Conservation (phyloP, 1,140 invertebrate genomes). For the Spodoptera litura region DNA sequence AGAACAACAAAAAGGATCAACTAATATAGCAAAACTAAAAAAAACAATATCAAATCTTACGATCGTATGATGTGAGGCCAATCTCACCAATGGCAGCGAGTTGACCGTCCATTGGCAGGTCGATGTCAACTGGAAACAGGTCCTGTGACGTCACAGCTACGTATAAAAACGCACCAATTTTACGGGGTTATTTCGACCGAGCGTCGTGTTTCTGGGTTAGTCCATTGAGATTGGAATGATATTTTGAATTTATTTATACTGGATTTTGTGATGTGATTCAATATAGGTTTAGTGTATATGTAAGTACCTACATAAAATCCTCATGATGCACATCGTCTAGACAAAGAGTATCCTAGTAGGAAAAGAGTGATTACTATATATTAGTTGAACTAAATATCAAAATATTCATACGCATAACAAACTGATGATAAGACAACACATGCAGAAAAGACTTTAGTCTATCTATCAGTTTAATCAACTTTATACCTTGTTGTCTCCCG, state of each 20-base stretch:
- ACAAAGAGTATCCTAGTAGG: too few species aligned
- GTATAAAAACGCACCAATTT: constrained; percentile 9
- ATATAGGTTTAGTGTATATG: too few species aligned
- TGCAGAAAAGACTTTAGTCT: too few species aligned
- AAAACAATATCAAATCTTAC: constrained; percentile 38
- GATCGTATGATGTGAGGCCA: constrained; percentile 10
- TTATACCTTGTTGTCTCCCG: too few species aligned
- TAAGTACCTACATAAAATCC: too few species aligned
- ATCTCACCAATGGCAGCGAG: constrained; percentile 49
- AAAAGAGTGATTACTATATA: too few species aligned
- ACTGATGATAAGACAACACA: too few species aligned
- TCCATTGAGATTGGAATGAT: background rate
- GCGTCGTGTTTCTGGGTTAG: constrained; percentile 5
- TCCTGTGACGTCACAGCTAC: constrained; percentile 52
- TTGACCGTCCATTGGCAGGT: constrained; percentile 56
- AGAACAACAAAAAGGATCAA: constrained; percentile 2
- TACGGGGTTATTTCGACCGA: constrained; percentile 25
- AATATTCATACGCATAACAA: too few species aligned
- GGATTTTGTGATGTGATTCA: too few species aligned
- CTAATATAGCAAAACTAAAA: background rate
- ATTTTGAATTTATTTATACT: background rate
- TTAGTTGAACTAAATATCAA: too few species aligned
- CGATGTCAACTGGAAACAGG: constrained; percentile 61
- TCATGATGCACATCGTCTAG: too few species aligned
- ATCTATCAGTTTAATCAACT: too few species aligned